Percentiles rank a stretch among this genome's conserved stretches.
These are phyloP conservation scores for Troides oblongomaculatus DNA, from an alignment of 2,888 invertebrate genomes.

Conservation along the genomic window DNA sequence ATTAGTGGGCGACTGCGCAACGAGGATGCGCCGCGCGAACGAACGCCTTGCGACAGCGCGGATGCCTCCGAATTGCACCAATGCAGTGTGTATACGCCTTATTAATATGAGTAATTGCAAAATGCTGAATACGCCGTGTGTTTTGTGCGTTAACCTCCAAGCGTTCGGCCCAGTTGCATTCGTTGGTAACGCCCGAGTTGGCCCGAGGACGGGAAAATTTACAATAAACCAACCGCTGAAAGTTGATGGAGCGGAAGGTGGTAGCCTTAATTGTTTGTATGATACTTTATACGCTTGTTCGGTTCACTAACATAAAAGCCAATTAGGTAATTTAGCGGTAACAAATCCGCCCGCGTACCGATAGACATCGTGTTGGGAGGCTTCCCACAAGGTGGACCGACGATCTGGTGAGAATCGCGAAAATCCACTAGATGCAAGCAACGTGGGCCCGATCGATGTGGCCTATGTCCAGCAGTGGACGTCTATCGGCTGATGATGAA, in stretches of 20 bases:
- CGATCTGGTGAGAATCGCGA: too few relatives aligned
- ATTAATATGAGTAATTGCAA: conserved; percentile 76
- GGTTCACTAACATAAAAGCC: too few relatives aligned
- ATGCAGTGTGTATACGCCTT: conserved; percentile 54
- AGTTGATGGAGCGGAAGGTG: conserved; percentile 1
- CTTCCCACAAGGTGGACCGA: too few relatives aligned
- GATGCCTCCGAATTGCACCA: conserved; percentile 73
- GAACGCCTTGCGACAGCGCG: conserved; percentile 73
- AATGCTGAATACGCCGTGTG: conserved; percentile 66
- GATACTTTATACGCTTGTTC: conserved; percentile 5
- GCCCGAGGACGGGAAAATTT: conserved; percentile 65
- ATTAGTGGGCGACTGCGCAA: conserved; percentile 68
- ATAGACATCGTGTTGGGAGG: too few relatives aligned
- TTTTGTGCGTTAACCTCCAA: conserved; percentile 72
- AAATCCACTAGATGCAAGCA: too few relatives aligned
- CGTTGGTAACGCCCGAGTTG: conserved; percentile 71
- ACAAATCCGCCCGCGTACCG: too few relatives aligned
- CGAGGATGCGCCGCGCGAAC: conserved; percentile 69
- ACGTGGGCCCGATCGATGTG: too few relatives aligned
- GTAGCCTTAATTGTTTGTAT: conserved; percentile 9
- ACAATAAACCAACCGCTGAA: conserved; percentile 28
- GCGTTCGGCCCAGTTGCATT: conserved; percentile 70
- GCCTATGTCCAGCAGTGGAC: too few relatives aligned
- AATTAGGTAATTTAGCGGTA: too few relatives aligned
- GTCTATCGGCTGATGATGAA: too few relatives aligned